phyloP scores from a whole-genome alignment of 1,140 invertebrate genomes.

The Diachasma alloeum region DNA sequence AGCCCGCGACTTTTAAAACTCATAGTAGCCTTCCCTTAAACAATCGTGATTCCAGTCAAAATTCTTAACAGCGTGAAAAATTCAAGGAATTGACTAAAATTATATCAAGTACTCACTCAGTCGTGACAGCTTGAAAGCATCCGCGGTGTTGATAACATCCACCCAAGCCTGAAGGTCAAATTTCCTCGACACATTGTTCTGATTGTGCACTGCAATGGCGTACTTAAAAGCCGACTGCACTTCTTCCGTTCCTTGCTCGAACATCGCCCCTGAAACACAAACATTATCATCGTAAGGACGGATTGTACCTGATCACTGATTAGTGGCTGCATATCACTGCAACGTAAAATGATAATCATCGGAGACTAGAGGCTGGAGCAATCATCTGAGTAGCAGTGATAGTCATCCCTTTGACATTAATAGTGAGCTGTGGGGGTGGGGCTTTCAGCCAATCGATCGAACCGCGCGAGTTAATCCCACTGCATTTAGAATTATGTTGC shows the following conservation, averaged over 20 bases:
- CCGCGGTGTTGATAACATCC: conserved; percentile 90
- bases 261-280: conserved; percentile 79
- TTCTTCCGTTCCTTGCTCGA: conserved; percentile 88
- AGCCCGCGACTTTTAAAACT: too few species aligned
- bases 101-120: conserved; percentile 76
- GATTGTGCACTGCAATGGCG: conserved; percentile 83
- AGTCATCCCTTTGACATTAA: not conserved
- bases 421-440: not conserved
- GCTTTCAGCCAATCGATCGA: not conserved
- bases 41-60: too few species aligned
- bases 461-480: not conserved
- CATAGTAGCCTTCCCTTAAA: too few species aligned
- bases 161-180: conserved; percentile 88
- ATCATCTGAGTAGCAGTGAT: not conserved
- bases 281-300: conserved; percentile 2
- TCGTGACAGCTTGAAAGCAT: conserved; percentile 88
- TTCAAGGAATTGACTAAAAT: not conserved
- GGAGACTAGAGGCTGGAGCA: not conserved
- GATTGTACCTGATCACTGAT: not conserved
- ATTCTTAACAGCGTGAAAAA: too few species aligned
- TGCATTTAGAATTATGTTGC: not conserved
- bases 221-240: conserved; percentile 89
- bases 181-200: conserved; percentile 74
- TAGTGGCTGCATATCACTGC: not conserved
- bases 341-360: not conserved